These are phyloP conservation scores for Halesus radiatus DNA, from an alignment of 1,140 invertebrate species.

Conservation along the genomic window DNA sequence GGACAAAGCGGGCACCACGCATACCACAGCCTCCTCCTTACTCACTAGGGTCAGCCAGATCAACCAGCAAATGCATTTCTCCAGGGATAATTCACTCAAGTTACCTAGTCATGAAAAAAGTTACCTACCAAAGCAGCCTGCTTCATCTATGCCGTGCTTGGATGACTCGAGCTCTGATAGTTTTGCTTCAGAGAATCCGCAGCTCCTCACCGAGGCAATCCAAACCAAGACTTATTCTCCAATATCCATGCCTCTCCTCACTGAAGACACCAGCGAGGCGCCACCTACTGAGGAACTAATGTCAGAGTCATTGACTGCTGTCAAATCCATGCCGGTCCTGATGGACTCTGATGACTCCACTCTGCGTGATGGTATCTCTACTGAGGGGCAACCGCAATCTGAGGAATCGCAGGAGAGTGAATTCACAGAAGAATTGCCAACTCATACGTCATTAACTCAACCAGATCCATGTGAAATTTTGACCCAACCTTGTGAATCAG, in stretches of 20 bases:
- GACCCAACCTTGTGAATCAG: not conserved
- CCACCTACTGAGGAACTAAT: not conserved
- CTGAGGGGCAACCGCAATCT: not conserved
- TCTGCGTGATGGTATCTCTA: not conserved
- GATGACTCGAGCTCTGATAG: constrained; percentile 53
- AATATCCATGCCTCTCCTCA: constrained; percentile 56
- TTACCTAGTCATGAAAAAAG: constrained; percentile 18
- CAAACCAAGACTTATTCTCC: constrained; percentile 52
- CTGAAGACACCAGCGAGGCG: constrained; percentile 47
- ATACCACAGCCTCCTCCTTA: constrained; percentile 2
- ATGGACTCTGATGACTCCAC: constrained; percentile 11
- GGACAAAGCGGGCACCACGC: constrained; percentile 4
- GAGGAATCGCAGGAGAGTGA: not conserved
- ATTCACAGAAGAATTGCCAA: not conserved
- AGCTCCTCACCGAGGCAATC: constrained; percentile 28
- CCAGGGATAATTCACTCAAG: not conserved
- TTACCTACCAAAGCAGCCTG: not conserved
- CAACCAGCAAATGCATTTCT: not conserved
- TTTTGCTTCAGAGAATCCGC: constrained; percentile 28
- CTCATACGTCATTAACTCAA: not conserved
- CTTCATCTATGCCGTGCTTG: constrained; percentile 54
- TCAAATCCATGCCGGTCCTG: constrained; percentile 33
- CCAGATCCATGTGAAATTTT: not conserved
- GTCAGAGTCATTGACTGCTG: not conserved
- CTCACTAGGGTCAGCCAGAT: constrained; percentile 17